Conservation (phyloP, 2,888 invertebrate species). For the Drosophila barbarae region DNA sequence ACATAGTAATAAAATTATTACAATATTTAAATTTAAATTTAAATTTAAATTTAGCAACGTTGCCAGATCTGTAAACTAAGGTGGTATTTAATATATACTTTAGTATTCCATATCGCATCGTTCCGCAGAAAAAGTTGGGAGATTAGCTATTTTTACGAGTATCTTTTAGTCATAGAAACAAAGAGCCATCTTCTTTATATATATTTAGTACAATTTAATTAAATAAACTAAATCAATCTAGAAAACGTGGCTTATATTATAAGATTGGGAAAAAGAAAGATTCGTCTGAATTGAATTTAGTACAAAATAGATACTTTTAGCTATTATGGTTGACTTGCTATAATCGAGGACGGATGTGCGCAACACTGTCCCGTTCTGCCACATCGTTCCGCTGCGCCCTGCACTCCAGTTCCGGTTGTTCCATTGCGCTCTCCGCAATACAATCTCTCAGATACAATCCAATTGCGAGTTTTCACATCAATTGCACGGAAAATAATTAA, state of each 20-base stretch:
- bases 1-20: no score
- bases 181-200: no score
- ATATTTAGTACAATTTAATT: no score
- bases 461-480: slow-evolving; percentile 41
- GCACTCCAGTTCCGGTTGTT: slow-evolving; percentile 12
- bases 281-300: no score
- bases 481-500: slow-evolving; percentile 25
- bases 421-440: slow-evolving; percentile 26
- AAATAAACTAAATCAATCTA: no score
- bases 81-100: background rate
- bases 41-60: background rate
- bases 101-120: background rate
- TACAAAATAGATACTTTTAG: background rate
- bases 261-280: no score
- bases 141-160: background rate
- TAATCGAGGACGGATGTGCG: background rate
- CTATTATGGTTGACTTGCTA: background rate
- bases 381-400: slow-evolving; percentile 7
- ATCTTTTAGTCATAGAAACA: no score
- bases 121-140: background rate
- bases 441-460: slow-evolving; percentile 53
- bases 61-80: slow-evolving; percentile 32
- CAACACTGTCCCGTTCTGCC: slow-evolving; percentile 2
- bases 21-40: no score
- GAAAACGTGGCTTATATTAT: no score